Evolutionary conservation across 2,888 invertebrate species (phyloP), one percentile per base, ranked within the genome.

Genomic region (Phyto melanocephala): DNA sequence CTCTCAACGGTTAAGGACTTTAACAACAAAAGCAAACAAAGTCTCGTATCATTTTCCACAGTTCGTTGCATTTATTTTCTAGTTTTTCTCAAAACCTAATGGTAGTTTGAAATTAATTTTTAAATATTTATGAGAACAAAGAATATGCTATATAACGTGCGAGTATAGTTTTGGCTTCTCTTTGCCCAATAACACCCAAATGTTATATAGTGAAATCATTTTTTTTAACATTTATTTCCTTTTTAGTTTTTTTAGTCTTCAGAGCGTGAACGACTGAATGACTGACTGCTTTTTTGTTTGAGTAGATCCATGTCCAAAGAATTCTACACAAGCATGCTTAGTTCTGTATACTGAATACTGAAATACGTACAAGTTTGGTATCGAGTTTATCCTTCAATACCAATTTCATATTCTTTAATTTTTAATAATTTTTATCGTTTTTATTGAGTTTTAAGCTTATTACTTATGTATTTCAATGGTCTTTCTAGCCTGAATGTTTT

Each of bases 61-160:
- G 72, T 74, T 81, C 72, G 72, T 77, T 81, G 81, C 78, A 74
- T 81, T 77, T 82, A 37, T 62, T 56, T 52, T 50, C 60, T 28
- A 58, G 52, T 45, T 37, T 47, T 72, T 33, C 8, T 28, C 22
- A n/a, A 37, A 17, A 54, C 45, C 63, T 65, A 40, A 40, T 79
- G 42, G 71, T 65, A 58, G 71, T 79, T 81, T 87, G 87, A 85
- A 84, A 85, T 85, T 85, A 85, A 85, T 84, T 85, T 85, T 85
- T 85, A 85, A 85, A 85, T 85, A 85, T 85, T 85, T 85, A 85
- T 85, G 84, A 83, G 83, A 60, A 47, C 60, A 60, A 82, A 70
- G 70, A 74, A 63, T 63, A 28, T 28, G 28, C 3, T n/a, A 50
- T 15, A 50, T 15, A 42, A 45, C 42, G 6, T 54, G 52, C 11